Evolutionary conservation across 2,113 vertebrate species (phyloP), one percentile per base, ranked within the genome.

Genomic region (Cyrtonyx montezumae): DNA sequence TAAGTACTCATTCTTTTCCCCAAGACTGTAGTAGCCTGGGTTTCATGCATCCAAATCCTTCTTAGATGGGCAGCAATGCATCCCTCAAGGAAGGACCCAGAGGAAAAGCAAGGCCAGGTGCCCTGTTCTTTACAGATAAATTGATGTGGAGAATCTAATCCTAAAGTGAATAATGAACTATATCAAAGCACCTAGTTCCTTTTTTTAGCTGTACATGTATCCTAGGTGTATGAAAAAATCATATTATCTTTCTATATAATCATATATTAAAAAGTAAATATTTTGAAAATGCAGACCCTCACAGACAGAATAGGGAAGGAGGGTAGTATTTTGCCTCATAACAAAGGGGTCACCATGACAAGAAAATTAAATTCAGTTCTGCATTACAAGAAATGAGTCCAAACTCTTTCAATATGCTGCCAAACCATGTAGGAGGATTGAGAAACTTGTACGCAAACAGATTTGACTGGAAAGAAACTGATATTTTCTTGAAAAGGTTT

Each of bases 391-490:
- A 80, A 78, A 76, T 10, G 2, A 92, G 68, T 58, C 51, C 19
- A 13, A 92, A 74, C 25, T 84, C 45, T 74, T 80, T 74, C 30
- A 55, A 81, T 84, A 79, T 87, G 63, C 18, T 95, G 89, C 81
- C 79, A 87, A 87, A 56, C 51, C 70, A 43, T 23, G 63, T 43
- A 87, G 84, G 87, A 91, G 61, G 49, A 74, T 42, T 91, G 75
- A 87, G 71, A 74, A 96, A 70, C 56, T 67, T 87, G 62, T 59
- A 79, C 55, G 37, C 25, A 94, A 90, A 90, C 69, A 84, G 75
- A 92, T 63, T 73, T 69, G 48, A 77, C 70, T 78, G 45, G 9
- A 32, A 51, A 93, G 49, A 87, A 88, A 46, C 81, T 40, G 55
- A 4, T 82, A 82, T 87, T 82, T 90, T 77, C 45, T 81, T 70